These are phyloP conservation scores for Brachyalestes nurse DNA, from an alignment of 2,797 vertebrate species.

Conservation along the genomic window DNA sequence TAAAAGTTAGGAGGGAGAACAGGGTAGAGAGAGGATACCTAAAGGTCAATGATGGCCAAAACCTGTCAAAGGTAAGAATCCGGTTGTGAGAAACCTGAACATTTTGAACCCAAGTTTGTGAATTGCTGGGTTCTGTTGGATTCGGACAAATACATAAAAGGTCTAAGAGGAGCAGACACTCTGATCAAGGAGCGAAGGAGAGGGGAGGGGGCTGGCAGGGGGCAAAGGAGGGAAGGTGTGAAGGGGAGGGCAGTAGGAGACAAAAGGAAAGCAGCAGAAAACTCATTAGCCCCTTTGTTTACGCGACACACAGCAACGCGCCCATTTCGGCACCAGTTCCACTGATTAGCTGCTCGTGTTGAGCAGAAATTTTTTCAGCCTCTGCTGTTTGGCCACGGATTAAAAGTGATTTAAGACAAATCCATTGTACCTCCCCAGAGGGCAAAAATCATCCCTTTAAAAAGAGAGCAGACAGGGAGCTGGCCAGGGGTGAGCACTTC, in stretches of 20 bases:
- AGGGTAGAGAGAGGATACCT: background rate
- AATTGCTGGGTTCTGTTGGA: background rate
- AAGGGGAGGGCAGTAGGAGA: constrained; percentile 46
- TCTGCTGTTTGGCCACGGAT: constrained; percentile 69
- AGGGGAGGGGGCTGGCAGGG: background rate
- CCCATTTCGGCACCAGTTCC: constrained; percentile 44
- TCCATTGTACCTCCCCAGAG: constrained; percentile 79
- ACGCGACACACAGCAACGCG: constrained; percentile 23
- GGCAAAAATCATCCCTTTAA: constrained; percentile 80
- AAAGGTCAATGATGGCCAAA: background rate
- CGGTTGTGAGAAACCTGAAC: background rate
- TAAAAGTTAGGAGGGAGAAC: background rate
- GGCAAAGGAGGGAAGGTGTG: constrained; percentile 47
- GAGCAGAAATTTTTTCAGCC: constrained; percentile 34
- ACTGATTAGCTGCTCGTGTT: constrained; percentile 39
- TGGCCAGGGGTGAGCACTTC: constrained; percentile 64
- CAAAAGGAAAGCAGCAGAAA: constrained; percentile 25
- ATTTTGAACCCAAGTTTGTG: background rate
- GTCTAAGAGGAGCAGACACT: constrained; percentile 54
- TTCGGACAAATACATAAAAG: background rate
- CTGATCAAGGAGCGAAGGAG: constrained; percentile 61
- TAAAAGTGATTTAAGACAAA: constrained; percentile 84
- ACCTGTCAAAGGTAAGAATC: background rate
- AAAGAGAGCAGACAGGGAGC: constrained; percentile 78
- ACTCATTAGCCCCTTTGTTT: constrained; percentile 47